Base-by-base conservation (phyloP, 37 sponge, comb jelly and placozoan genomes). In the Cliona cf. orientalis region DNA sequence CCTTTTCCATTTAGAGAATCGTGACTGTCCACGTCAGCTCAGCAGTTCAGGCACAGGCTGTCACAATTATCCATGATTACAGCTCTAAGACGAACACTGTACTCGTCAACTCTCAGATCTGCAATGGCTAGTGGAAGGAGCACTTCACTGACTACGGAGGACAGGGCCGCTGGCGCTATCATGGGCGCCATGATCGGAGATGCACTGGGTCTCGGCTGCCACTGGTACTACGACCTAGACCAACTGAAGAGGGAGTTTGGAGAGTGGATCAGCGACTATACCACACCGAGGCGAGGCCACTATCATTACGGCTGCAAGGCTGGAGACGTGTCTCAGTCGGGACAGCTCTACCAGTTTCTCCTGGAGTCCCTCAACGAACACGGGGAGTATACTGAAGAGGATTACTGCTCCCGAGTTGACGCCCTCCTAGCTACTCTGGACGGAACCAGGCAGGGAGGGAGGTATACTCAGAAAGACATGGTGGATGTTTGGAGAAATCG, bases 101-200 rank as follows among this genome's bases (percentile, higher is more conserved):
- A n/a, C n/a, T n/a, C n/a, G n/a, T n/a, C n/a, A n/a, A n/a, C n/a
- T n/a, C n/a, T n/a, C n/a, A n/a, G n/a, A n/a, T n/a, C n/a, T n/a
- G n/a, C n/a, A n/a, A n/a, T n/a, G n/a, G n/a, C n/a, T n/a, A n/a
- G n/a, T n/a, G n/a, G n/a, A n/a, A n/a, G n/a, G n/a, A n/a, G n/a
- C n/a, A n/a, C n/a, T n/a, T n/a, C n/a, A n/a, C n/a, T n/a, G n/a
- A n/a, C n/a, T n/a, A n/a, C n/a, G n/a, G n/a, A 62, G 28, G 63
- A 62, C 63, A 12, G 63, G 23, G 63, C 63, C 28, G 63, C 63
- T 23, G 63, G 63, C 7, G 63, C 63, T 28, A 62, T 62, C 63
- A 62, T 62, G 63, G 63, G 63, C 28, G 63, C 63, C 63, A 62
- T 62, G 63, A 62, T 62, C 23, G 63, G 63, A 62, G 63, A 62